phyloP scores from a whole-genome alignment of 2,113 vertebrate species.

The Equus przewalskii region DNA sequence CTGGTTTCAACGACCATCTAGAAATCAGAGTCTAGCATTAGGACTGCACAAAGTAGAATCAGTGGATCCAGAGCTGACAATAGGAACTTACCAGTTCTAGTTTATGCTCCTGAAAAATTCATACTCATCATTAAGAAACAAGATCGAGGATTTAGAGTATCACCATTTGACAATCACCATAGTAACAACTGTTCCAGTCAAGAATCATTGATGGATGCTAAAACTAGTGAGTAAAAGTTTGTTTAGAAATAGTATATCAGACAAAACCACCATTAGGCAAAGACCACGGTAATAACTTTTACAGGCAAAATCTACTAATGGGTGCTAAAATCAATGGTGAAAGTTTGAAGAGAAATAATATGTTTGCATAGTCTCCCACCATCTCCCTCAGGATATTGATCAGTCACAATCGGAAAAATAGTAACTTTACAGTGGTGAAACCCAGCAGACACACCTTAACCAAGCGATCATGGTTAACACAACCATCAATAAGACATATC shows the following conservation, averaged over 20 bases:
- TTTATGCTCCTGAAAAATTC: background rate
- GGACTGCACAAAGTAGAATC: constrained; percentile 10
- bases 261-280: constrained; percentile 31
- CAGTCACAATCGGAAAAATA: background rate
- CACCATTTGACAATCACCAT: background rate
- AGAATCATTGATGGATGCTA: background rate
- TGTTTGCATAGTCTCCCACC: background rate
- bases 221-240: background rate
- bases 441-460: background rate
- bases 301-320: background rate
- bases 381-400: background rate
- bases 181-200: background rate
- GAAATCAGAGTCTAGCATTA: constrained; percentile 12
- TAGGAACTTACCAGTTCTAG: background rate
- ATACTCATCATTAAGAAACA: background rate
- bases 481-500: background rate
- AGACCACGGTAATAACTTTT: background rate
- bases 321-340: background rate
- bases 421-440: background rate
- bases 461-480: background rate
- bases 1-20: background rate
- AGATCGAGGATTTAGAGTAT: background rate
- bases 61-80: background rate
- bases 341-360: constrained; percentile 21
- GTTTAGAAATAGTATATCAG: background rate